Conservation (phyloP, 2,888 invertebrate species). For the Leucophenga montana region DNA sequence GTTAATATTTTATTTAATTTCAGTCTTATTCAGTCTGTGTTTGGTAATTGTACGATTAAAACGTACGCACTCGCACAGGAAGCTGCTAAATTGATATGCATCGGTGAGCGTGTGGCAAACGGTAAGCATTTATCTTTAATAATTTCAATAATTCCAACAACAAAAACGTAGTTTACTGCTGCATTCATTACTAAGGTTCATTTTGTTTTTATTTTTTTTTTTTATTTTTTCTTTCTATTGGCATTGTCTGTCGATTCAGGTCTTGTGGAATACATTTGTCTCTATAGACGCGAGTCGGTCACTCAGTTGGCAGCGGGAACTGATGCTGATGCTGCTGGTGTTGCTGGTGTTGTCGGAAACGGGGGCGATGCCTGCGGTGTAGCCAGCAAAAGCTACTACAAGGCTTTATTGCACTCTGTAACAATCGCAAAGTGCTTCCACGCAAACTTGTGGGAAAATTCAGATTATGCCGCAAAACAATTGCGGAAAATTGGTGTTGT, state of each 20-base stretch:
- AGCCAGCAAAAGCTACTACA: conserved; percentile 66
- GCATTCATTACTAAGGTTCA: not conserved
- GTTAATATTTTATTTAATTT: conserved; percentile 39
- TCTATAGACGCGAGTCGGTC: conserved; percentile 59
- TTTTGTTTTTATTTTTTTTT: conserved; percentile 16
- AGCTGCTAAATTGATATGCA: conserved; percentile 79
- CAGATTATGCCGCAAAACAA: conserved; percentile 80
- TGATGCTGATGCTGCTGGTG: not conserved
- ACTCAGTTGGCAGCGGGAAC: not conserved
- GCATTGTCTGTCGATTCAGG: conserved; percentile 70
- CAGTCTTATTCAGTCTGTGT: conserved; percentile 83
- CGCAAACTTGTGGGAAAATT: conserved; percentile 84
- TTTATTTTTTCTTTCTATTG: conserved; percentile 3
- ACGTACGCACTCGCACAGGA: conserved; percentile 83
- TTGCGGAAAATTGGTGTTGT: conserved; percentile 81
- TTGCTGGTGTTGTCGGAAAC: not conserved
- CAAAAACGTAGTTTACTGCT: no score
- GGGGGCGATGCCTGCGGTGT: no score
- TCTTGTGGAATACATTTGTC: conserved; percentile 76
- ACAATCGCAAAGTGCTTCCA: conserved; percentile 80
- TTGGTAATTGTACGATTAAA: conserved; percentile 80
- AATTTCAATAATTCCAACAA: no score
- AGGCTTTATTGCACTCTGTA: conserved; percentile 77
- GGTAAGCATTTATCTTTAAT: conserved; percentile 73
- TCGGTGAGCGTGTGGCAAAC: conserved; percentile 80